Percentiles rank a stretch among this genome's conserved stretches.
phyloP scores from a whole-genome alignment of 2,113 vertebrate species.

The Cochlearius cochlearius region DNA sequence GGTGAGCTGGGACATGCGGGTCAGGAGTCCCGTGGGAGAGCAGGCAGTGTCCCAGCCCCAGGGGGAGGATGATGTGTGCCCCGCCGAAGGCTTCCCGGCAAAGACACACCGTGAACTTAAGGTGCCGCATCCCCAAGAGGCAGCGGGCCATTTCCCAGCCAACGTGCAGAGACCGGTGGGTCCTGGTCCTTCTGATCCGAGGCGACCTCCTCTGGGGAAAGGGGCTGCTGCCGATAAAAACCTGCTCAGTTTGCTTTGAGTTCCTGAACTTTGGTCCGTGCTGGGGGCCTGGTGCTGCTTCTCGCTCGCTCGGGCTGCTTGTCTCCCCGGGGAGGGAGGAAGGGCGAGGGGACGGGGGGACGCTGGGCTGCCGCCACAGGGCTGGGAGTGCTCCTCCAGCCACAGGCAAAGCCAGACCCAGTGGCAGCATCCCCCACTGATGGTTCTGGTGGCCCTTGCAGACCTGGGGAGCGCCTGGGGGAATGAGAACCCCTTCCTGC shows the following conservation, averaged over 20 bases:
- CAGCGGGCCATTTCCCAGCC: not conserved
- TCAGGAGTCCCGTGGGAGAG: not conserved
- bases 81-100: fast-evolving
- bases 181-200: not conserved
- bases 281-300: fast-evolving
- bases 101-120: not conserved
- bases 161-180: fast-evolving
- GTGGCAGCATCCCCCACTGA: not conserved
- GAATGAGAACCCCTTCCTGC: conserved; percentile 89
- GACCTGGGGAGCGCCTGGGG: conserved; percentile 89
- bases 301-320: fast-evolving
- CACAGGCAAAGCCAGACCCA: not conserved
- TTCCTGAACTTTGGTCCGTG: fast-evolving
- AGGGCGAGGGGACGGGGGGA: fast-evolving
- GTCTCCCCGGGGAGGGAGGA: not conserved
- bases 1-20: fast-evolving
- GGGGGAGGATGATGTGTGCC: not conserved
- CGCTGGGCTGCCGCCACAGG: not conserved
- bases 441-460: conserved; percentile 36
- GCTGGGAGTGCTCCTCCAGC: not conserved
- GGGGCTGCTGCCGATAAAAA: not conserved
- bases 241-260: not conserved
- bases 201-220: not conserved
- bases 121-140: not conserved
- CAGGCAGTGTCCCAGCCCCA: not conserved